phyloP scores from a whole-genome alignment of 2,797 vertebrate species.

The Pachyuromys duprasi region DNA sequence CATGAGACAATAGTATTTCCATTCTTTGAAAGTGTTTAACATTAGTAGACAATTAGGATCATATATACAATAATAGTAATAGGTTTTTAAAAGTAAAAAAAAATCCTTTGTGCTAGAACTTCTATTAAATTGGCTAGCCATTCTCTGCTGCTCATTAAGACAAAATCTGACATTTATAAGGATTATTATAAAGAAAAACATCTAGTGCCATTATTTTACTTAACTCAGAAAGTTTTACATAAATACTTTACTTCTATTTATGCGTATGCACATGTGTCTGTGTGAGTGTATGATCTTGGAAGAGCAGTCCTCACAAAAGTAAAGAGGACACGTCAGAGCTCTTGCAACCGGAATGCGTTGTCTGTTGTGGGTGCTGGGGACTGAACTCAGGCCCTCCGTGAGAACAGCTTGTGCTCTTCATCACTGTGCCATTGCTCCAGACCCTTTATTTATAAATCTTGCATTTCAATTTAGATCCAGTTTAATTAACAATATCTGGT shows the following conservation, averaged over 20 bases:
- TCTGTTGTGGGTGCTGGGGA: not conserved
- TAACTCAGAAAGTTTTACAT: not conserved
- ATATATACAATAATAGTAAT: not conserved
- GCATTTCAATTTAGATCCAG: slow-evolving; percentile 1
- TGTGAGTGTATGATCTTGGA: not conserved
- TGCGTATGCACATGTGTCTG: too few relatives aligned
- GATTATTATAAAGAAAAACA: slow-evolving; percentile 28
- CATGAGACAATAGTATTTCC: not conserved
- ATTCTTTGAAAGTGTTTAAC: slow-evolving; percentile 29
- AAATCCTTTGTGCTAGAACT: not conserved
- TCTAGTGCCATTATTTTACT: slow-evolving; percentile 11
- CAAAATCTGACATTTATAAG: slow-evolving; percentile 1
- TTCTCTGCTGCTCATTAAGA: slow-evolving; percentile 35
- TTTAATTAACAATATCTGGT: not conserved
- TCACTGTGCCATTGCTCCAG: not conserved
- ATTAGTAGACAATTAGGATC: slow-evolving; percentile 5
- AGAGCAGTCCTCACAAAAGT: not conserved
- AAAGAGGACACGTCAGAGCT: not conserved
- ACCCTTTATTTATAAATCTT: slow-evolving; percentile 30
- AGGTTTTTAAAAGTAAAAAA: slow-evolving; percentile 16
- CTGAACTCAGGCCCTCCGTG: not conserved
- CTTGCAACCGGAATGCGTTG: not conserved
- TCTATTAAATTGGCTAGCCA: not conserved
- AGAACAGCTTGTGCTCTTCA: not conserved
- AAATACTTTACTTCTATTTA: not conserved